phyloP scores from a whole-genome alignment of 2,113 vertebrate genomes.

The Dipodomys spectabilis region DNA sequence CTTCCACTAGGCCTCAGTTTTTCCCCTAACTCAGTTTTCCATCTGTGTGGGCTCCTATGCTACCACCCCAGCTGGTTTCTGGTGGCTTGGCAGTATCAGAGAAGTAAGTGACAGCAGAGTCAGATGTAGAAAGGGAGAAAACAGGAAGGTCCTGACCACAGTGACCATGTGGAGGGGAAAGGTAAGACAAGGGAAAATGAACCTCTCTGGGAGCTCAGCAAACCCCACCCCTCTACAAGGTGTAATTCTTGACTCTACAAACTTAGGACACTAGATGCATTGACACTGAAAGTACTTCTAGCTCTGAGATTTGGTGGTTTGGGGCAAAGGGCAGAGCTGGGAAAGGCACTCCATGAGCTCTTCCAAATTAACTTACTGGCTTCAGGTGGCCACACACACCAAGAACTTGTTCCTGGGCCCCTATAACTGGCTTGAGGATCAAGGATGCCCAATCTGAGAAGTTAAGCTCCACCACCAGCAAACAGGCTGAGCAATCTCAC shows the following conservation, averaged over 20 bases:
- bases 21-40: constrained; percentile 25
- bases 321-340: background rate
- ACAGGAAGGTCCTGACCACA: background rate
- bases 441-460: background rate
- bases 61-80: background rate
- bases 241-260: background rate
- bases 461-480: constrained; percentile 47
- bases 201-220: background rate
- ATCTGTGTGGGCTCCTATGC: background rate
- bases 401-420: background rate
- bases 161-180: background rate
- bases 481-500: constrained; percentile 49
- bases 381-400: constrained; percentile 6
- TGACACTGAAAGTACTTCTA: constrained; percentile 3
- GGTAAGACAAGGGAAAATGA: background rate
- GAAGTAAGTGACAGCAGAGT: background rate
- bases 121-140: background rate
- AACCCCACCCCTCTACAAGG: background rate
- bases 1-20: constrained; percentile 28
- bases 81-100: background rate
- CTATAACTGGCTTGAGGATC: background rate
- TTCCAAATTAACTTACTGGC: constrained; percentile 31
- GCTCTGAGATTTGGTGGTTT: background rate
- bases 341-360: background rate
- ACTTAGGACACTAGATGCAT: background rate